These are phyloP conservation scores for Chrysochloris asiatica DNA, from an alignment of 2,113 vertebrate species.

Conservation along the genomic window DNA sequence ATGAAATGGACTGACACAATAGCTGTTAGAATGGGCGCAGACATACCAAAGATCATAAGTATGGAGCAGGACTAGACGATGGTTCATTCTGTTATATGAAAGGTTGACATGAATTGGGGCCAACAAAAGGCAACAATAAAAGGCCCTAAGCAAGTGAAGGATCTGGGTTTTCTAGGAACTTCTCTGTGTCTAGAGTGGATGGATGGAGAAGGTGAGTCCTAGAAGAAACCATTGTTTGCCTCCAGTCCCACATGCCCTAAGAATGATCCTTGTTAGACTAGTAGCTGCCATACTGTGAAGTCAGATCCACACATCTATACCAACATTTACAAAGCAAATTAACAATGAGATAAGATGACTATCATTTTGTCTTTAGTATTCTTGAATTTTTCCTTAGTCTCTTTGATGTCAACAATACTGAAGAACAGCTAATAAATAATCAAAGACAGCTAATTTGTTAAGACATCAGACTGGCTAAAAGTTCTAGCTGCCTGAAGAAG, in stretches of 20 bases:
- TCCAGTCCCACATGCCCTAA: neutral
- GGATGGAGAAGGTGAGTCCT: neutral
- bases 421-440: neutral
- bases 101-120: neutral
- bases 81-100: neutral
- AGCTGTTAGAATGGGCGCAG: no score
- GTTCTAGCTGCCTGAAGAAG: neutral
- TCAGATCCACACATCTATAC: neutral
- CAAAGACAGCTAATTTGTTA: neutral
- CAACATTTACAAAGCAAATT: neutral
- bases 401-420: neutral
- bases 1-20: no score
- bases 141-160: neutral
- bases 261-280: neutral
- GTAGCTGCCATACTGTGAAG: neutral
- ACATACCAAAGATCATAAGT: no score
- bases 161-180: neutral
- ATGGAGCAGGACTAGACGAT: neutral
- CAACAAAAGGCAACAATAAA: neutral
- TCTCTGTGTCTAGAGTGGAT: neutral
- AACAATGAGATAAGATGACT: neutral
- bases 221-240: neutral
- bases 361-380: neutral
- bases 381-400: conserved; percentile 16
- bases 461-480: neutral